Evolutionary conservation across 2,888 invertebrate species (phyloP), one percentile per base, ranked within the genome.

Genomic region (Pemphredon lugubris): DNA sequence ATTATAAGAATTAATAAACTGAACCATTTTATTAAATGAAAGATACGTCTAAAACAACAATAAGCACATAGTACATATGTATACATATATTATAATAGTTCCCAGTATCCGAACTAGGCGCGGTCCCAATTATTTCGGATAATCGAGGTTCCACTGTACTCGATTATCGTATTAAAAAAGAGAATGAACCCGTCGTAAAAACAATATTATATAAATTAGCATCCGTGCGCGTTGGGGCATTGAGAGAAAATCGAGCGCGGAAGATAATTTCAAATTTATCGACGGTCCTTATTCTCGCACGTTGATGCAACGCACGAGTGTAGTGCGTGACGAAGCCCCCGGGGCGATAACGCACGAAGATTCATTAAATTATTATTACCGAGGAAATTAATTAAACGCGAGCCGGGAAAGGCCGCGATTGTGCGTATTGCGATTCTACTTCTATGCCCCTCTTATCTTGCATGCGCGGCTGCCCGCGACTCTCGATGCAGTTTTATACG

Each of bases 341-440:
- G 37, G 20, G 42, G 14, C 21, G 72, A 78, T 78, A 78, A 78
- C 66, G 50, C 63, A 59, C 54, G 47, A 51, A 73, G 66, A 60
- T 66, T 32, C 66, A 76, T 76, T 76, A 67, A 73, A 63, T 79
- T 74, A 71, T 74, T 61, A 71, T 44, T 58, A 76, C 21, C 11
- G 58, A 57, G 37, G 37, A 57, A 79, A 79, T 76, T 76, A 79
- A 79, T 76, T 63, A 71, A 68, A 63, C 39, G 6, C 21, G 48
- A 47, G 45, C n/a, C 14, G 16, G 42, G 42, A 48, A 40, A 45
- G 32, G 13, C 32, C 42, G 23, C 18, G 70, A 77, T 77, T 65
- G 48, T 54, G 37, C 44, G 59, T 47, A 18, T 34, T 23, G 4
- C n/a, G 40, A 32, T 7, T 9, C 11, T 20, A 7, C 11, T 42